Evolutionary conservation across 1,140 invertebrate species (phyloP), one percentile per base, ranked within the genome.

Genomic region (Acromyrmex heyeri): DNA sequence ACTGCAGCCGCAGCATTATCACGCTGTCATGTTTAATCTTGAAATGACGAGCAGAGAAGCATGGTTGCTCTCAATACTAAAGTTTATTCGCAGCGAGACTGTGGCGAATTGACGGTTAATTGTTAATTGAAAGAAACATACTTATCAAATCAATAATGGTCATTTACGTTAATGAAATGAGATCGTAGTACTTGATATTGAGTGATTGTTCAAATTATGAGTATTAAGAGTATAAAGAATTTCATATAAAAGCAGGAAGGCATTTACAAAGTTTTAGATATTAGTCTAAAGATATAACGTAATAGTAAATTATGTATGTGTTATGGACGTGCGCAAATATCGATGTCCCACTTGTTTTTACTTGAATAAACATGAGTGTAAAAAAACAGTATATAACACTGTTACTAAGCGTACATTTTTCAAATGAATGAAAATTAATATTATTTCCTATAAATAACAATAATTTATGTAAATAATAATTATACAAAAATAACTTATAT

Each of bases 121-220:
- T 81, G 48, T 81, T 81, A 81, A 81, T 70, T 81, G 50, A 55
- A 38, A 57, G 21, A 70, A 70, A 72, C 16, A 8, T 30, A 21
- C 30, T 70, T 34, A 27, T 27, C 21, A 14, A 55, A 81, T 72
- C 21, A 34, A 50, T 38, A 53, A 34, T 34, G 8, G 3, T 12
- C 2, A 3, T 53, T 44, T 53, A 53, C 16, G 10, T 48, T 62
- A 34, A 53, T 18, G 18, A 81, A 30, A 53, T 21, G 21, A 16
- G 30, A 14, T 30, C 3, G 48, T 12, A 10, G 48, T 14, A 34
- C 6, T 34, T 34, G 48, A 48, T 38, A 7, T 38, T 44, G 24
- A 38, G 7, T 18, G 21, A 24, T 30, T 77, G 27, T 50, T 5
- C 5, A 18, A 76, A 24, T 76, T 18, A 44, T 7, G 8, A 10